Conservation (phyloP, 2,113 vertebrate species). For the Eulacestoma nigropectus region DNA sequence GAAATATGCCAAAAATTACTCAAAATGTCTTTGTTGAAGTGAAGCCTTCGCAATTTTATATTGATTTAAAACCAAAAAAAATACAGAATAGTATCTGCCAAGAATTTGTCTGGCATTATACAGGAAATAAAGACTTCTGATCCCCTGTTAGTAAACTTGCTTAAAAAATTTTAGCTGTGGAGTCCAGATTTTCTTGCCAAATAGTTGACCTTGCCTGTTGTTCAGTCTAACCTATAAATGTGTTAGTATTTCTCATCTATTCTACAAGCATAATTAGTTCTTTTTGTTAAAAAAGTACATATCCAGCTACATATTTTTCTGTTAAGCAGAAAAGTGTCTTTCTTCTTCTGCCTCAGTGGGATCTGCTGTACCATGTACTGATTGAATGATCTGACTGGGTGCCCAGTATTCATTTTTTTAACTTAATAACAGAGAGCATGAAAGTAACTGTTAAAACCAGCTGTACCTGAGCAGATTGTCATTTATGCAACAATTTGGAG, state of each 20-base stretch:
- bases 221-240: neutral
- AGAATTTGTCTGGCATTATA: neutral
- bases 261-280: neutral
- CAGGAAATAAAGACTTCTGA: neutral
- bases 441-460: constrained; percentile 38
- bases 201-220: neutral
- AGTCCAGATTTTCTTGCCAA: neutral
- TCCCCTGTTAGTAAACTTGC: neutral
- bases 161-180: neutral
- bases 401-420: neutral
- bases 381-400: constrained; percentile 19
- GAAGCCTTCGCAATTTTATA: neutral
- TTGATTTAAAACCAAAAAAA: neutral
- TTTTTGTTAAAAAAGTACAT: neutral
- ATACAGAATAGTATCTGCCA: neutral
- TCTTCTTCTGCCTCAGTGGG: neutral
- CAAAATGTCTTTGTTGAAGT: neutral
- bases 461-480: constrained; percentile 56
- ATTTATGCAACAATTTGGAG: constrained; percentile 24
- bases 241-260: neutral
- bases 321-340: neutral
- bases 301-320: neutral
- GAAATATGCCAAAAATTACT: neutral
- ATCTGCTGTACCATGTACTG: neutral
- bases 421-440: neutral